Percentiles rank a stretch among this genome's conserved stretches.
Evolutionary conservation across 2,888 invertebrate species (phyloP).

Genomic region (Neria commutata): DNA sequence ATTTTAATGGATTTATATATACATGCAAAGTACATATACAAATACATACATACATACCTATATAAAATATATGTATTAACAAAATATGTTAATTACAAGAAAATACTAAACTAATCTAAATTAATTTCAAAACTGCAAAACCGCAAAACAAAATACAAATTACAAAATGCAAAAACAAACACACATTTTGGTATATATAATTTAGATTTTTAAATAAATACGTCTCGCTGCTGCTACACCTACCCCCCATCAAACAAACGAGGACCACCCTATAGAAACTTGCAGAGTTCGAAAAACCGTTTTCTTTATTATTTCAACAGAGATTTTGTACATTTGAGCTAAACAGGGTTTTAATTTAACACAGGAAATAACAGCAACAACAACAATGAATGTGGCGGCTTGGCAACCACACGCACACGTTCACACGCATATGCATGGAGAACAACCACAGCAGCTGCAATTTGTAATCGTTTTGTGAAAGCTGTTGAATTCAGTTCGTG

Average conservation of each 20-base stretch:
- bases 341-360: too few relatives aligned
- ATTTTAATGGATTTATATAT: conserved; percentile 34
- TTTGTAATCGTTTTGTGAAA: too few relatives aligned
- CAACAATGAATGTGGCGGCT: too few relatives aligned
- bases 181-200: conserved; percentile 35
- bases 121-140: conserved; percentile 16
- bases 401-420: too few relatives aligned
- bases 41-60: conserved; percentile 29
- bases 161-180: conserved; percentile 21
- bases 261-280: too few relatives aligned
- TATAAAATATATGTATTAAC: conserved; percentile 36
- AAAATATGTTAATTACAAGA: conserved; percentile 34
- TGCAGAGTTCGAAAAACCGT: too few relatives aligned
- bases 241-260: conserved; percentile 15
- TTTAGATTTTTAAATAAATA: conserved; percentile 36
- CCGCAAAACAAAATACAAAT: neutral
- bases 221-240: conserved; percentile 8
- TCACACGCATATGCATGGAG: too few relatives aligned
- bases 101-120: conserved; percentile 36
- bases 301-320: too few relatives aligned
- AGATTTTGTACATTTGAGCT: too few relatives aligned
- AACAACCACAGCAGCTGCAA: too few relatives aligned
- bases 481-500: too few relatives aligned
- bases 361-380: too few relatives aligned
- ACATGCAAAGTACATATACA: conserved; percentile 36